Base-by-base conservation (phyloP, 2,797 vertebrate species). In the Enteromius treurensis region DNA sequence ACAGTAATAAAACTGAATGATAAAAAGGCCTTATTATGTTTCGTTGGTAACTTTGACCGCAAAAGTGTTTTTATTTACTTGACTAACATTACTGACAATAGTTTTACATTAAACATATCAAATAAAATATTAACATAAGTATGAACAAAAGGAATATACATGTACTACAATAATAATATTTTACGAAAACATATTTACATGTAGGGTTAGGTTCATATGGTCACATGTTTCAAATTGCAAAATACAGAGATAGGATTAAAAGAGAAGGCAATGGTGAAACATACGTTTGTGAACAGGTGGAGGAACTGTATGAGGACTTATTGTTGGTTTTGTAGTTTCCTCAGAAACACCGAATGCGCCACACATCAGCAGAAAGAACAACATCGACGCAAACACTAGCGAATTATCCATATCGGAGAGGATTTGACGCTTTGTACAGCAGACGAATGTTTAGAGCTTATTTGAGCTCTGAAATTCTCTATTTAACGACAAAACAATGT, bases 261-360 rank as follows among this genome's bases (percentile, higher is more conserved):
- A 64, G 4, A 1, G 32, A 0, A 42, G 49, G 15, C 42, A 45
- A 7, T 8, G 37, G 37, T 40, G 37, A 45, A 29, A 15, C 81
- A 47, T 70, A 83, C 81, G 74, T 62, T 58, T 71, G 45, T 10
- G 75, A 1, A 64, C 21, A 40, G 76, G 14, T 15, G 82, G 64
- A 51, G 0, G 26, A 15, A 32, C 17, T 58, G 81, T 70, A 47
- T 62, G n/a, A 37, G 40, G 29, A 3, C 21, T 19, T 45, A 10
- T 5, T 21, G 51, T 32, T 11, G 40, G 8, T 19, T 45, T 26
- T 60, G 0, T 1, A 19, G 45, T 1, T 3, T 2, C 4, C 11
- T 5, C 51, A 11, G 23, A 26, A 40, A 14, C 51, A 32, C 58
- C 1, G 37, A 79, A 26, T 10, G 34, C 55, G 77, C 73, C 67